Evolutionary conservation across 2,113 vertebrate genomes (phyloP).

Genomic region (Myrmophylax atrothorax): DNA sequence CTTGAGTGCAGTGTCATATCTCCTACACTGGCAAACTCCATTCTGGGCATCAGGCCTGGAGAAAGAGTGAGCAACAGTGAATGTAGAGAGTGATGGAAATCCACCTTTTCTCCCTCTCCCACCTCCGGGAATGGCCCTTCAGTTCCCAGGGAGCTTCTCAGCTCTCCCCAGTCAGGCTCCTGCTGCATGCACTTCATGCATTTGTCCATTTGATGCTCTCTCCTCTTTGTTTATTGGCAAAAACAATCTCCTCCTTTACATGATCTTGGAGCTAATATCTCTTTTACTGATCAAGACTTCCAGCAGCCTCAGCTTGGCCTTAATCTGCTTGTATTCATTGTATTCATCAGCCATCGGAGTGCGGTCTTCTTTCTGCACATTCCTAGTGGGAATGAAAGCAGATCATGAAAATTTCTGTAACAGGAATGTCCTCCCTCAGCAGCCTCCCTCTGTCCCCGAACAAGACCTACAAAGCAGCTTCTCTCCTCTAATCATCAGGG

Average conservation of each 20-base stretch:
- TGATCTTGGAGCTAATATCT: constrained; percentile 79
- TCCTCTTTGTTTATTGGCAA: constrained; percentile 6
- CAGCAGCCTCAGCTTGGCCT: constrained; percentile 92
- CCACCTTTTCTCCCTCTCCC: not conserved
- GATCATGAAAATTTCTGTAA: not conserved
- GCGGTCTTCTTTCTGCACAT: constrained; percentile 95
- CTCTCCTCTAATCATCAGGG: not conserved
- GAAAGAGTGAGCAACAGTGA: constrained; percentile 3
- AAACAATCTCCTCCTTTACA: constrained; percentile 49
- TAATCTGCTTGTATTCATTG: constrained; percentile 94
- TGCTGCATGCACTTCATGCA: not conserved
- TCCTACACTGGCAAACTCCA: constrained; percentile 15
- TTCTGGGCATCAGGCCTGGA: not conserved
- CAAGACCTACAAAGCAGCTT: not conserved
- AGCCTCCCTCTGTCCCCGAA: not conserved
- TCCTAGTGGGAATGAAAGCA: constrained; percentile 74
- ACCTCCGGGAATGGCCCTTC: not conserved
- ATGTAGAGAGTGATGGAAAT: not conserved
- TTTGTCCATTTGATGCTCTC: not conserved
- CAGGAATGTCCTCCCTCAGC: not conserved
- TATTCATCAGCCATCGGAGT: constrained; percentile 91
- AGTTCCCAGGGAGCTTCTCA: constrained; percentile 28
- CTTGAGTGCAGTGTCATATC: not conserved
- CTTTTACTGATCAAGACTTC: constrained; percentile 98
- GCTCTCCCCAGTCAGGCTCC: not conserved